Percentiles rank a stretch among this genome's conserved stretches.
Evolutionary conservation across 2,113 vertebrate species (phyloP).

Genomic region (Henicopernis longicauda): DNA sequence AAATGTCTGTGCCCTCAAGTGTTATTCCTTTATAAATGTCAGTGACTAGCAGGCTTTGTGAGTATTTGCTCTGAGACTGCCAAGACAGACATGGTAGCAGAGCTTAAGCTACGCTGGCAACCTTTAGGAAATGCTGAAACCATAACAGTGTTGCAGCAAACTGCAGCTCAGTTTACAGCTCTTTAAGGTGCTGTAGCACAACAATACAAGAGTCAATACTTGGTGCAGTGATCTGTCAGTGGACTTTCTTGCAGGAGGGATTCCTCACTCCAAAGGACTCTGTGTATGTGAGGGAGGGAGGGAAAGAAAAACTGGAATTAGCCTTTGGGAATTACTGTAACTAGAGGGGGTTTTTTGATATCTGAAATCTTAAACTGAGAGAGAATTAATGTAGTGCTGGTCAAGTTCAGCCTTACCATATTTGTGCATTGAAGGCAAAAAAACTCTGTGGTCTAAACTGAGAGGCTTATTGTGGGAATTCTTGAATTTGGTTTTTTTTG

Average conservation of each 20-base stretch:
- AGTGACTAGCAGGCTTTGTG: background rate
- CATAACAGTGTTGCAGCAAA: background rate
- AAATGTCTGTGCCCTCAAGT: background rate
- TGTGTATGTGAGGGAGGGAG: background rate
- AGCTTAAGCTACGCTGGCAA: background rate
- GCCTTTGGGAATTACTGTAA: background rate
- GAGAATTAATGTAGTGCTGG: background rate
- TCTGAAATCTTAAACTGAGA: background rate
- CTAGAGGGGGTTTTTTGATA: rapidly evolving
- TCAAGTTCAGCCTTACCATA: background rate
- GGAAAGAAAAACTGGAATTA: background rate
- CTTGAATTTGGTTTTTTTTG: background rate
- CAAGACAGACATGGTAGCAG: background rate
- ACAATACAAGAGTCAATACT: background rate
- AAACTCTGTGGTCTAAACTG: background rate
- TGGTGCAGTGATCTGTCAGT: background rate
- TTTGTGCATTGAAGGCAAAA: background rate
- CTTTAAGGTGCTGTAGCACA: background rate
- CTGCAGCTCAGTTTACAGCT: background rate
- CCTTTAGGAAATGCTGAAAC: background rate
- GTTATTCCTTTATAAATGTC: background rate
- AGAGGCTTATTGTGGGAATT: background rate
- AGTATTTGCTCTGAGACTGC: background rate
- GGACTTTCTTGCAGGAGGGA: background rate
- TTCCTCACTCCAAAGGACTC: background rate